These are phyloP conservation scores for Thecocarcelia acutangulata DNA, from an alignment of 2,888 invertebrate species.

Conservation along the genomic window DNA sequence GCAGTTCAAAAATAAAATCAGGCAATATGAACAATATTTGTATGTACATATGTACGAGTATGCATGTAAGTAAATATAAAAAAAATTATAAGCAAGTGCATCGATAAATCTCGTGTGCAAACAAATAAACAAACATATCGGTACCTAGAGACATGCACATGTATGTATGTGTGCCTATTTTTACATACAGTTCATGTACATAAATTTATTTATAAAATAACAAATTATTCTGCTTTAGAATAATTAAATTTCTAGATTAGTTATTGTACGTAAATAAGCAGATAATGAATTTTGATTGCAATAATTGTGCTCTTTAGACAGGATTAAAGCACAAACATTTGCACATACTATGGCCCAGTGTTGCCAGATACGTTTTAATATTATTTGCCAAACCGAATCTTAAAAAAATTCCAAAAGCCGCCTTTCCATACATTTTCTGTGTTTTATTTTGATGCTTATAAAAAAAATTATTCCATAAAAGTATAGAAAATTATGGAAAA, in stretches of 20 bases:
- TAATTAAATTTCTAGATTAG: not conserved
- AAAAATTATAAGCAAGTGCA: not conserved
- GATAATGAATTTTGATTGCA: slow-evolving; percentile 26
- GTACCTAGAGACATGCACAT: too few species aligned
- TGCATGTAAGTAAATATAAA: not conserved
- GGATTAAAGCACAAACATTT: not conserved
- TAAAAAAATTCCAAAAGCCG: too few species aligned
- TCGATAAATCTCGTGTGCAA: not conserved
- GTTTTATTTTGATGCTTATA: too few species aligned
- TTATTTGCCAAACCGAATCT: too few species aligned
- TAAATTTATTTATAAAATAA: slow-evolving; percentile 6
- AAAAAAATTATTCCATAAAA: too few species aligned
- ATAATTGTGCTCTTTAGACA: slow-evolving; percentile 29
- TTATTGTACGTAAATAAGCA: not conserved
- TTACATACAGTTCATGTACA: too few species aligned
- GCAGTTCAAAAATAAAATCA: not conserved
- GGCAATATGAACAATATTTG: not conserved
- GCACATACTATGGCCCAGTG: not conserved
- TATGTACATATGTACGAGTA: not conserved
- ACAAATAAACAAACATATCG: too few species aligned
- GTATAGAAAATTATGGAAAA: too few species aligned
- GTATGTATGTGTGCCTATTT: too few species aligned
- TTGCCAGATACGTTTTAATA: not conserved
- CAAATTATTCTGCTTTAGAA: not conserved
- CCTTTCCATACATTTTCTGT: too few species aligned